These are phyloP conservation scores for Bradypus variegatus DNA, from an alignment of 2,797 vertebrate genomes.

Conservation along the genomic window DNA sequence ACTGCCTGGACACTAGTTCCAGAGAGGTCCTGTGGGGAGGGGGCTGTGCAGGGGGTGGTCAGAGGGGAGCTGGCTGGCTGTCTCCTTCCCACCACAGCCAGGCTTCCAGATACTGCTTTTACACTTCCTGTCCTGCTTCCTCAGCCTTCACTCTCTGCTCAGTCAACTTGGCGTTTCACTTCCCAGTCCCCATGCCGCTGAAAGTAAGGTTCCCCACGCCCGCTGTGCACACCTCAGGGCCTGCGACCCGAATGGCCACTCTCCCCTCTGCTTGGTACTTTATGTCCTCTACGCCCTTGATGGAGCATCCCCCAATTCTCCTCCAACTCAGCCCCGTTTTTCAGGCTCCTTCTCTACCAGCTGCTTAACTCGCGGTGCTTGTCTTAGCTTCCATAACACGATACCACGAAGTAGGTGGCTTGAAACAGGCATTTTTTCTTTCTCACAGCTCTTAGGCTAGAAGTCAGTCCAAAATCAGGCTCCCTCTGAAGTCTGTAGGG, in stretches of 20 bases:
- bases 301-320: neutral
- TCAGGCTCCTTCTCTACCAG: neutral
- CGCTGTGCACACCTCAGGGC: neutral
- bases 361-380: neutral
- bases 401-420: too few relatives aligned
- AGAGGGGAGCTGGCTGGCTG: too few relatives aligned
- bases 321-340: neutral
- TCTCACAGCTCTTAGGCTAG: too few relatives aligned
- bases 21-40: neutral
- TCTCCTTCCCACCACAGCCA: neutral
- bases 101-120: neutral
- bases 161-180: neutral
- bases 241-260: neutral
- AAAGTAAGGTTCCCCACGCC: neutral
- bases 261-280: neutral
- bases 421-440: too few relatives aligned
- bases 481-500: too few relatives aligned
- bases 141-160: neutral
- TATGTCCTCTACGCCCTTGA: neutral
- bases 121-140: neutral
- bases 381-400: too few relatives aligned
- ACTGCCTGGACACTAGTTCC: too few relatives aligned
- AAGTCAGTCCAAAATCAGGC: too few relatives aligned
- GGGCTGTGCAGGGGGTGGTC: neutral
- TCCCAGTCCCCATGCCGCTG: neutral